phyloP scores from a whole-genome alignment of 2,797 vertebrate species.

The Scyliorhinus canicula region DNA sequence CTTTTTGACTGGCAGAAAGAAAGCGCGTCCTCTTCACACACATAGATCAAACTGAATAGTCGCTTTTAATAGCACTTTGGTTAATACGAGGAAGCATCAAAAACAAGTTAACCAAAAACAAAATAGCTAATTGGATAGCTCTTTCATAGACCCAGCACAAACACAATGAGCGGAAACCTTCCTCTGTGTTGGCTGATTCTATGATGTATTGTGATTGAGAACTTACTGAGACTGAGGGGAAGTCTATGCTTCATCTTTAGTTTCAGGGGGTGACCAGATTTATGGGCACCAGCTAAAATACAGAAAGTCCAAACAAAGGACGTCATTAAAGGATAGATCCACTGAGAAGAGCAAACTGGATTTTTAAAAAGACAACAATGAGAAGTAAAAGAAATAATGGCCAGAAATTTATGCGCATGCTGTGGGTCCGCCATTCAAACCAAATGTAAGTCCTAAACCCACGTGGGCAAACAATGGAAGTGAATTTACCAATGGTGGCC shows the following conservation, averaged over 20 bases:
- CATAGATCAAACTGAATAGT: background rate
- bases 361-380: background rate
- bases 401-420: too few species aligned
- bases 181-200: background rate
- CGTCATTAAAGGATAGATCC: background rate
- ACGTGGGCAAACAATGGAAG: too few species aligned
- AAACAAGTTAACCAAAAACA: background rate
- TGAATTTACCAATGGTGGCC: too few species aligned
- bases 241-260: background rate
- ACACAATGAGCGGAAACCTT: background rate
- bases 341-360: background rate
- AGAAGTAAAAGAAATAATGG: background rate
- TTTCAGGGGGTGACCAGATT: background rate
- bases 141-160: background rate
- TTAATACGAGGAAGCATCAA: background rate
- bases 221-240: background rate
- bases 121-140: background rate
- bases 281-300: background rate
- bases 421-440: too few species aligned
- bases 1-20: background rate
- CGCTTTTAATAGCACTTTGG: too few species aligned
- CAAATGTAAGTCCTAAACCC: too few species aligned
- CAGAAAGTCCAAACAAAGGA: background rate
- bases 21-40: background rate
- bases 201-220: background rate